phyloP scores from a whole-genome alignment of 1,140 invertebrate genomes.

The Riptortus pedestris region DNA sequence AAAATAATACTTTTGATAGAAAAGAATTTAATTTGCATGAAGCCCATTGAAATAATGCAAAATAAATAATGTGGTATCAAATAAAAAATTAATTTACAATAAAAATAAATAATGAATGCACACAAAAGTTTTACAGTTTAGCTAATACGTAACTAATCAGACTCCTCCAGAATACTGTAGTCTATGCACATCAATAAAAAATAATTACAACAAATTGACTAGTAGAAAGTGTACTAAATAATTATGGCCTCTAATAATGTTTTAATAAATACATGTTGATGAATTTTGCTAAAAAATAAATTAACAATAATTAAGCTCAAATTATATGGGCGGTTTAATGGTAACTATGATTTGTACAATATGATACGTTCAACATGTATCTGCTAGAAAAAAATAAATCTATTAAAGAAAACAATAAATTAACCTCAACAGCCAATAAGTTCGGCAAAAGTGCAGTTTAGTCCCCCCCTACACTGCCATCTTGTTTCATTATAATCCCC shows the following conservation, averaged over 20 bases:
- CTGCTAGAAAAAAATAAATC: too few species aligned
- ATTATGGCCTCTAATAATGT: constrained; percentile 15
- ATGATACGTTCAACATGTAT: too few species aligned
- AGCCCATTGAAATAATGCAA: too few species aligned
- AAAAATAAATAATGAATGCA: background rate
- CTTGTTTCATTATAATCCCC: too few species aligned
- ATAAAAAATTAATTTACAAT: background rate
- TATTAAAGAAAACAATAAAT: too few species aligned
- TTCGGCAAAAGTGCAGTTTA: too few species aligned
- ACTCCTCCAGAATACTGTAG: constrained; percentile 9
- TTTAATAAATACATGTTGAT: background rate
- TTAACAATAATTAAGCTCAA: background rate
- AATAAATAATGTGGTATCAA: constrained; percentile 6
- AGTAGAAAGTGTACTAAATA: background rate
- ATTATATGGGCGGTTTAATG: background rate
- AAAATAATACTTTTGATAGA: background rate
- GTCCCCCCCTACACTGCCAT: too few species aligned
- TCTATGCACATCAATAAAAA: background rate
- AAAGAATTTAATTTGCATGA: too few species aligned
- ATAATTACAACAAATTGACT: constrained; percentile 2
- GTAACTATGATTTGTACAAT: background rate
- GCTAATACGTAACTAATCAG: constrained; percentile 9
- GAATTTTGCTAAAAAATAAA: too few species aligned
- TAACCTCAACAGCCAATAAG: too few species aligned
- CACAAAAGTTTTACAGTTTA: background rate